Evolutionary conservation across 2,888 invertebrate species (phyloP).

Genomic region (Chrysolina americana): DNA sequence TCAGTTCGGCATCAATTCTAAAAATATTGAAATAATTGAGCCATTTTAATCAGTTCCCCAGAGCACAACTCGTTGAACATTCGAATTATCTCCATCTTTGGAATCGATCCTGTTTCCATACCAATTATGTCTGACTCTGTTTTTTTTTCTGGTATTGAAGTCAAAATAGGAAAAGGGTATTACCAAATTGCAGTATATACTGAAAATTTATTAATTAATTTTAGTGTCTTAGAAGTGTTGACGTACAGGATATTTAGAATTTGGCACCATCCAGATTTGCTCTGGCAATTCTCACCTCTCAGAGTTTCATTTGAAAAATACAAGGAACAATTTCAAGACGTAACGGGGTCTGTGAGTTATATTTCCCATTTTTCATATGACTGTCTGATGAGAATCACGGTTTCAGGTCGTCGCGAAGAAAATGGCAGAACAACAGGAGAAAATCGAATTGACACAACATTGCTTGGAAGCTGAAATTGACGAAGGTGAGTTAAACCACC

Average conservation of each 20-base stretch:
- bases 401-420: conserved; percentile 41
- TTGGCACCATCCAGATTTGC: conserved; percentile 38
- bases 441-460: conserved; percentile 11
- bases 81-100: too few relatives aligned
- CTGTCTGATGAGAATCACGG: neutral
- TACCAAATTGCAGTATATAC: neutral
- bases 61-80: too few relatives aligned
- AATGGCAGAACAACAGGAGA: conserved; percentile 22
- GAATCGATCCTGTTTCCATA: too few relatives aligned
- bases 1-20: too few relatives aligned
- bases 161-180: too few relatives aligned
- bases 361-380: neutral
- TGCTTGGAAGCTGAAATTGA: conserved; percentile 26
- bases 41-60: too few relatives aligned
- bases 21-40: too few relatives aligned
- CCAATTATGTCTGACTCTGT: too few relatives aligned
- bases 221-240: conserved; percentile 36
- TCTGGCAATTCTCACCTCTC: conserved; percentile 40
- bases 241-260: conserved; percentile 34
- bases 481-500: conserved; percentile 28
- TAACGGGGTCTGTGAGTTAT: conserved; percentile 35
- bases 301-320: conserved; percentile 24
- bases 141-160: too few relatives aligned
- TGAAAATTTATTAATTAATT: neutral
- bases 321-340: conserved; percentile 12